Conservation (phyloP, 2,113 vertebrate genomes). For the Suncus etruscus region DNA sequence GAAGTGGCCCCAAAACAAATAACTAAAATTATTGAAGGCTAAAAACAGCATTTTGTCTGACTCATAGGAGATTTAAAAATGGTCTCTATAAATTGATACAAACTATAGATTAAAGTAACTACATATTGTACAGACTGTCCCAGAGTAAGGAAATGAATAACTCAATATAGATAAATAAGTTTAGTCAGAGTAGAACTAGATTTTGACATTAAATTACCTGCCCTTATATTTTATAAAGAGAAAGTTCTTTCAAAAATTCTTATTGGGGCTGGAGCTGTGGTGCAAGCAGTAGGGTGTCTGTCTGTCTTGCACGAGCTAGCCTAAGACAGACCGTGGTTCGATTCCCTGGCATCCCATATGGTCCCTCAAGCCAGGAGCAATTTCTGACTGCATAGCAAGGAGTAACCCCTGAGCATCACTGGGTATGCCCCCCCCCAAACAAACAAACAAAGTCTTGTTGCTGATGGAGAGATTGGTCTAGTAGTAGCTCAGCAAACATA, state of each 20-base stretch:
- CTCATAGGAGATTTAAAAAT: conserved; percentile 1
- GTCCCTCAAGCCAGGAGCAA: too few species aligned
- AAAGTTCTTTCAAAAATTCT: neutral
- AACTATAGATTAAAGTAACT: conserved; percentile 30
- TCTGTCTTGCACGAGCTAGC: too few species aligned
- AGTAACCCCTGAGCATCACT: too few species aligned
- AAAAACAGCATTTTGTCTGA: neutral
- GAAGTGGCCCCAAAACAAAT: too few species aligned
- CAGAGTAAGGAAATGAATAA: conserved; percentile 25
- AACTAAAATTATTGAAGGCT: neutral
- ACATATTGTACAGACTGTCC: neutral
- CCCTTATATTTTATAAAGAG: neutral
- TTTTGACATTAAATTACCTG: neutral
- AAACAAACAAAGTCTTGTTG: neutral
- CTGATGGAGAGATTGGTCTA: too few species aligned
- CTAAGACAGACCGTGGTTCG: too few species aligned
- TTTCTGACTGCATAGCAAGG: too few species aligned
- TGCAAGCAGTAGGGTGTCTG: too few species aligned
- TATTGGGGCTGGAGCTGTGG: neutral
- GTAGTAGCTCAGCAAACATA: too few species aligned
- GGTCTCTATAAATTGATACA: neutral
- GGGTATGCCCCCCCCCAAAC: too few species aligned
- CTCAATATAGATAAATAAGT: neutral
- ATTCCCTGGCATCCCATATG: too few species aligned
- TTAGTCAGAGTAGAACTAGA: neutral